Percentiles rank a stretch among this genome's conserved stretches.
phyloP scores from a whole-genome alignment of 2,113 vertebrate species.

The Ellobius talpinus region DNA sequence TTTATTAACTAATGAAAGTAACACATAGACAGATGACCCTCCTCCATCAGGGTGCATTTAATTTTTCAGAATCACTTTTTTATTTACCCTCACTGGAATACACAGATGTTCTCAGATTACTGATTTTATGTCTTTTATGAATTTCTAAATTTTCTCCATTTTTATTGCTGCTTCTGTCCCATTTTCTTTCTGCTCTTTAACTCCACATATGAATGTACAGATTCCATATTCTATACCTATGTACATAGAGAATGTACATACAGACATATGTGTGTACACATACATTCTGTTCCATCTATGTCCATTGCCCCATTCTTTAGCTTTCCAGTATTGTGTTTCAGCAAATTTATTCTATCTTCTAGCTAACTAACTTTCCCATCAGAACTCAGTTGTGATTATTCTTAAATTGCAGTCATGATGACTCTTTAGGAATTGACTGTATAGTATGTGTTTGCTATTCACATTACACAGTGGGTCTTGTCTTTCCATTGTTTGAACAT shows the following conservation, averaged over 20 bases:
- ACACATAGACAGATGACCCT: too few species aligned
- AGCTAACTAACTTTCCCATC: neutral
- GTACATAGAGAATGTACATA: neutral
- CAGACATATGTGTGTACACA: neutral
- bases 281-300: too few species aligned
- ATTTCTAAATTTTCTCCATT: neutral
- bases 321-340: neutral
- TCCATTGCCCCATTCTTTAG: neutral
- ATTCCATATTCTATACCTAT: neutral
- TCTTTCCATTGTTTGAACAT: neutral
- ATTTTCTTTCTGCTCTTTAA: neutral
- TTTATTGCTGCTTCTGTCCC: neutral
- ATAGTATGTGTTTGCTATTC: neutral
- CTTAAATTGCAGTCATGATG: neutral
- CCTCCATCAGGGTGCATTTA: too few species aligned
- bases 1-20: too few species aligned
- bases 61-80: neutral
- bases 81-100: slow-evolving; percentile 46
- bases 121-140: slow-evolving; percentile 37
- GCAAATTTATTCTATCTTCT: neutral
- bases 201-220: neutral
- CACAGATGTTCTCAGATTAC: neutral
- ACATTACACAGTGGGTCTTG: neutral
- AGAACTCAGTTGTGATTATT: neutral
- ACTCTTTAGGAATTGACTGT: neutral